phyloP scores from a whole-genome alignment of 1,140 invertebrate species.

The Drosophila bocqueti region DNA sequence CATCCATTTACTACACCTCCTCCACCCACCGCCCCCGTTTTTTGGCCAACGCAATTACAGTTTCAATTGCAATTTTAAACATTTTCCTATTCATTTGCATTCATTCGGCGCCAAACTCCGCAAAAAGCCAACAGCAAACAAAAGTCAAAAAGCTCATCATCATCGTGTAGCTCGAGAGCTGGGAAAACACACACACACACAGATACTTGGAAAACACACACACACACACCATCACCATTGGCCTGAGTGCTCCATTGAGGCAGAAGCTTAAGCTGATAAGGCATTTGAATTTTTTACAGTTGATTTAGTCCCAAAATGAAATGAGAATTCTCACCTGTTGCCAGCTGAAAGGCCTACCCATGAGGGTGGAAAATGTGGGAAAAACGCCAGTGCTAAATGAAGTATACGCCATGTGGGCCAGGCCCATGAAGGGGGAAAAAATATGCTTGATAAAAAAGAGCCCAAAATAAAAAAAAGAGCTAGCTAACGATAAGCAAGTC shows the following conservation, averaged over 20 bases:
- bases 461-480: background rate
- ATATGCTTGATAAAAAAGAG: conserved; percentile 6
- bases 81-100: conserved; percentile 68
- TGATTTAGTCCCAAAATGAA: conserved; percentile 62
- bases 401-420: conserved; percentile 49
- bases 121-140: conserved; percentile 55
- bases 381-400: conserved; percentile 38
- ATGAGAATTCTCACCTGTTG: conserved; percentile 62
- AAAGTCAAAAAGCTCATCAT: conserved; percentile 52
- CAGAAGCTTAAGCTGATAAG: conserved; percentile 65
- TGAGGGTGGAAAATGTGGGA: conserved; percentile 19
- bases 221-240: conserved; percentile 10
- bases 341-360: conserved; percentile 37
- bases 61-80: conserved; percentile 67
- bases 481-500: conserved; percentile 28
- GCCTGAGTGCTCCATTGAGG: conserved; percentile 54
- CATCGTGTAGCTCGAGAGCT: conserved; percentile 30
- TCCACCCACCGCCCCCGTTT: background rate
- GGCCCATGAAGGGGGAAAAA: conserved; percentile 1
- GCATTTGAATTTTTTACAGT: conserved; percentile 69
- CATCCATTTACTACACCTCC: background rate
- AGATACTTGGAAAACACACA: conserved; percentile 12
- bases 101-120: conserved; percentile 34
- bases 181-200: background rate
- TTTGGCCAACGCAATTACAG: conserved; percentile 58